Base-by-base conservation (phyloP, 2,113 vertebrate species). In the Pygoscelis adeliae region DNA sequence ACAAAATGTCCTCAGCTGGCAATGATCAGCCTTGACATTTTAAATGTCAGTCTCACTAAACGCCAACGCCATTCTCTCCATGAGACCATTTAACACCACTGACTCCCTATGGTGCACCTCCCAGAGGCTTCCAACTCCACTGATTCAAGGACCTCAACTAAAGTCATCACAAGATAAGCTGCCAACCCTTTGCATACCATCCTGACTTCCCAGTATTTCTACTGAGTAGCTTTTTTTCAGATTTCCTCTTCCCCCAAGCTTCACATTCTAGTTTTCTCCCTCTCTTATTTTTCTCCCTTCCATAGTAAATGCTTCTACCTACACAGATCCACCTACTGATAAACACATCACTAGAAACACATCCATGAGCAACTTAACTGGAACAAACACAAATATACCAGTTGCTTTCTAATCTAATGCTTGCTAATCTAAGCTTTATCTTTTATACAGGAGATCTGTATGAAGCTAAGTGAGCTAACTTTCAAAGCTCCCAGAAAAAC, bases 1-100 rank as follows among this genome's bases (percentile, higher is more conserved):
- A 50, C 38, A 80, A 83, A 84, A 90, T 32, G 79, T 56, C 78
- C 42, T 94, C 67, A 89, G 92, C 82, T 94, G 93, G 85, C 88
- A 90, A 66, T 21, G 53, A 90, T 92, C 93, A 88, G 77, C 62
- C 62, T 69, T 5, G 3, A 94, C 49, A 50, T 44, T 90, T 78
- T 47, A 74, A 90, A 78, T 40, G 59, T 89, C 93, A 81, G 40
- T 47, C 67, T 65, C 55, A 32, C 34, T 44, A 17, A 61, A 70
- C 1, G 6, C 59, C 40, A 2, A 83, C 19, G 10, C 76, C 78
- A 53, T 11, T 56, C 91, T 42, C 76, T 69, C 89, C 77, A 58
- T 32, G 86, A 94, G 71, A 52, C 82, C 32, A 38, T 84, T 95
- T 84, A 84, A 88, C 92, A 96, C 90, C 53, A 42, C n/a, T 36